These are phyloP conservation scores for Pelecanoides urinatrix DNA, from an alignment of 2,113 vertebrate species.

Conservation along the genomic window DNA sequence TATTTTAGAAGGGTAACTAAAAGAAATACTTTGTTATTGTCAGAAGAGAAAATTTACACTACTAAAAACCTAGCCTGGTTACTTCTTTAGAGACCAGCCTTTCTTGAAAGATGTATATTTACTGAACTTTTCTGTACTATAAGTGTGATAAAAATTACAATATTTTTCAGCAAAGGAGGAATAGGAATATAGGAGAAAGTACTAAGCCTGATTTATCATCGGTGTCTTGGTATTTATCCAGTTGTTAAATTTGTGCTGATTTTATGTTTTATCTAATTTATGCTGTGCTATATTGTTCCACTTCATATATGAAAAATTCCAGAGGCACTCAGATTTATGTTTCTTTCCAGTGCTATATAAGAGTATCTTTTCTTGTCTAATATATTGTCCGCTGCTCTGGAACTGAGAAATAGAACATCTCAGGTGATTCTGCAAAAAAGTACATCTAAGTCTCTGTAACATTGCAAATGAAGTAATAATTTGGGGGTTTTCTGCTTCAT, in stretches of 20 bases:
- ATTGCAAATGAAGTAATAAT: neutral
- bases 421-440: neutral
- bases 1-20: neutral
- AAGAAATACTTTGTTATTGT: neutral
- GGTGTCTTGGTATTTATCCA: neutral
- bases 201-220: neutral
- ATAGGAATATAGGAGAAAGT: neutral
- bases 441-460: neutral
- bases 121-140: neutral
- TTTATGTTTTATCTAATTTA: neutral
- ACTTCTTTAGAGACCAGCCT: neutral
- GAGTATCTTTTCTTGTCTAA: neutral
- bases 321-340: neutral
- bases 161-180: neutral
- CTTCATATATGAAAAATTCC: neutral
- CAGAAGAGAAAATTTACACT: neutral
- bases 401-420: neutral
- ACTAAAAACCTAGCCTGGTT: neutral
- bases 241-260: neutral
- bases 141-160: neutral
- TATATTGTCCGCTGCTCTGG: accelerated
- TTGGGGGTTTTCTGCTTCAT: neutral
- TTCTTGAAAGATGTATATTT: neutral
- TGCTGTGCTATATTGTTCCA: neutral
- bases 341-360: neutral